Evolutionary conservation across 2,888 invertebrate species (phyloP).

Genomic region (Limnephilus lunatus): DNA sequence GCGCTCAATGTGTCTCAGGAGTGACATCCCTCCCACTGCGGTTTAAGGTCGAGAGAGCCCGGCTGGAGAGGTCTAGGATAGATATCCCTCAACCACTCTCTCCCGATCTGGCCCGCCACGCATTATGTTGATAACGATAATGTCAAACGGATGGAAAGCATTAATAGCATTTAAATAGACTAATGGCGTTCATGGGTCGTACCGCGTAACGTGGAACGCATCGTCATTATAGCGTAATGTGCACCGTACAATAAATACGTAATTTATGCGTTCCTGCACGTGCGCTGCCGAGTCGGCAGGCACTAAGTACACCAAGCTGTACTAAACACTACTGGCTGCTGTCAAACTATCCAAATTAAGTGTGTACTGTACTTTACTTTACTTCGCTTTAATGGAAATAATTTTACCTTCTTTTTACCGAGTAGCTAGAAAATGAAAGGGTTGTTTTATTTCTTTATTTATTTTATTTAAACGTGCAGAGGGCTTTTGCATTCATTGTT

Average conservation of each 20-base stretch:
- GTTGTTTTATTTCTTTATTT: too few relatives aligned
- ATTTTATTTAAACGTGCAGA: too few relatives aligned
- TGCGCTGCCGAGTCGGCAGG: neutral
- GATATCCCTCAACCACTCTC: too few relatives aligned
- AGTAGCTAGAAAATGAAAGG: neutral
- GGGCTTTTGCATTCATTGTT: too few relatives aligned
- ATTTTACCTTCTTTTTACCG: neutral
- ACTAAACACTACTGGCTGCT: neutral
- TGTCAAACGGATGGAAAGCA: neutral
- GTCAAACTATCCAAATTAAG: neutral
- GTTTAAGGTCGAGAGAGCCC: too few relatives aligned
- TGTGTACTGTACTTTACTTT: neutral
- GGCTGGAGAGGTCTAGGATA: too few relatives aligned
- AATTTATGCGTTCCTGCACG: neutral
- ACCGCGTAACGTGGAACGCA: neutral
- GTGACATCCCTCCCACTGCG: too few relatives aligned
- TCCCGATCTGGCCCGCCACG: too few relatives aligned
- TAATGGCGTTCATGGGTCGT: neutral
- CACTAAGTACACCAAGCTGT: neutral
- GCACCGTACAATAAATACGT: neutral
- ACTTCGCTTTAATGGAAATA: neutral
- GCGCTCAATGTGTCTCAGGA: too few relatives aligned
- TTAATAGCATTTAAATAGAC: neutral
- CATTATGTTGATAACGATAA: neutral
- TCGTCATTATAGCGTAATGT: neutral